Conservation (phyloP, 2,888 invertebrate species). For the Boloria euphrosyne region DNA sequence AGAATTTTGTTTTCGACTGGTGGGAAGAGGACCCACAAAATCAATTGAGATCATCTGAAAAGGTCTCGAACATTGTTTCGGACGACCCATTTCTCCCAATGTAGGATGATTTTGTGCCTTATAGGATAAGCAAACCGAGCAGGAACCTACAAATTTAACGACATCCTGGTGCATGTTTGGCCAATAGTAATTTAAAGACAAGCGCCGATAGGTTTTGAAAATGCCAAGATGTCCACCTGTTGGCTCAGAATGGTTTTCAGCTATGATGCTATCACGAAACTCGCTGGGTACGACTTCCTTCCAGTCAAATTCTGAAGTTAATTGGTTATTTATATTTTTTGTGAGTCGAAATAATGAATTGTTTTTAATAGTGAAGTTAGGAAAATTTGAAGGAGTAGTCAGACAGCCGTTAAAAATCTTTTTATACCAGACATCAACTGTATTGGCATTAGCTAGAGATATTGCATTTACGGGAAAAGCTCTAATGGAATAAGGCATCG, state of each 20-base stretch:
- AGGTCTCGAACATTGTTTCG: slow-evolving; percentile 34
- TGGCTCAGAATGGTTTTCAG: slow-evolving; percentile 20
- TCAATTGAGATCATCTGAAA: slow-evolving; percentile 38
- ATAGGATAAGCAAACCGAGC: slow-evolving; percentile 15
- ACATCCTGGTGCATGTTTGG: slow-evolving; percentile 41
- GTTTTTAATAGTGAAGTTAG: no score
- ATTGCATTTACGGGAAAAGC: no score
- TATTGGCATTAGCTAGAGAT: no score
- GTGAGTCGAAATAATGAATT: no score
- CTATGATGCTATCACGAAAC: no score
- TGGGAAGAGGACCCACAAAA: slow-evolving; percentile 38
- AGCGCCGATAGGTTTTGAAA: slow-evolving; percentile 43
- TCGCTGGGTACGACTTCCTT: no score
- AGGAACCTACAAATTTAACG: slow-evolving; percentile 31
- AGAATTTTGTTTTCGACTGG: slow-evolving; percentile 30
- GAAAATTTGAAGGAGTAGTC: no score
- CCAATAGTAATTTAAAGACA: slow-evolving; percentile 36
- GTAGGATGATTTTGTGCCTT: slow-evolving; percentile 24
- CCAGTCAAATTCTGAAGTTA: no score
- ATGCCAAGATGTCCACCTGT: slow-evolving; percentile 41
- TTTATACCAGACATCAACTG: no score
- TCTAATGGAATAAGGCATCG: no score
- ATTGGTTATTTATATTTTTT: no score
- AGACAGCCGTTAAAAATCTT: no score
- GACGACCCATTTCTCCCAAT: slow-evolving; percentile 38